Conservation (phyloP, 2,797 vertebrate genomes). For the Hyperoplus lanceolatus region DNA sequence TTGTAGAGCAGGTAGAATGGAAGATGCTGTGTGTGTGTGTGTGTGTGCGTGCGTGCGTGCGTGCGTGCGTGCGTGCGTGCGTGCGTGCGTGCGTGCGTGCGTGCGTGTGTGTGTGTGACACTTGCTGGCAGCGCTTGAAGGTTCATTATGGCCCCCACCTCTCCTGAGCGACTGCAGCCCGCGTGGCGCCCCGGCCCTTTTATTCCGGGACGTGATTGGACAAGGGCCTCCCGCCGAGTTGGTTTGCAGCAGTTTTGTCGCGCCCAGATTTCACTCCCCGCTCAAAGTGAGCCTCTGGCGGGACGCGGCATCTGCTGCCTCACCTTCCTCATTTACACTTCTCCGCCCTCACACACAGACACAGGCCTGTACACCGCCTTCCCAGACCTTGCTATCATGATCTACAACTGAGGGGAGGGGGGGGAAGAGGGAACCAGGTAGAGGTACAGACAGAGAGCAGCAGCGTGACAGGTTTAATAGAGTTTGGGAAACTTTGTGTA, state of each 20-base stretch:
- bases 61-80: constrained; percentile 47
- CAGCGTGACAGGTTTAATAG: constrained; percentile 83
- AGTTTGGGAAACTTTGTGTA: constrained; percentile 78
- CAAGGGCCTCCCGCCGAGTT: constrained; percentile 97
- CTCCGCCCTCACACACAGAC: constrained; percentile 79
- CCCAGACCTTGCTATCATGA: constrained; percentile 77
- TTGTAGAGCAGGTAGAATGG: neutral
- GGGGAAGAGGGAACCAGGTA: constrained; percentile 34
- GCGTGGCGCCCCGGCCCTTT: constrained; percentile 88
- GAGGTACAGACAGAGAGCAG: constrained; percentile 69
- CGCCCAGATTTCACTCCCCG: constrained; percentile 97
- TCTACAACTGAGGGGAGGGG: constrained; percentile 52
- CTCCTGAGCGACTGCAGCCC: constrained; percentile 94
- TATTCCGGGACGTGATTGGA: constrained; percentile 98
- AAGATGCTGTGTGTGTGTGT: constrained; percentile 31
- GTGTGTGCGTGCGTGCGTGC: constrained; percentile 56
- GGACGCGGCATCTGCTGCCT: constrained; percentile 98
- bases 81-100: constrained; percentile 45
- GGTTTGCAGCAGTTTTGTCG: constrained; percentile 99
- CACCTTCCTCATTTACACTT: constrained; percentile 85
- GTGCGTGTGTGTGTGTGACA: constrained; percentile 49
- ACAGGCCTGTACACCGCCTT: constrained; percentile 73
- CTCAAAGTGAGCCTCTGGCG: constrained; percentile 96
- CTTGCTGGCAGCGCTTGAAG: constrained; percentile 83
- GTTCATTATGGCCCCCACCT: constrained; percentile 92